Base-by-base conservation (phyloP, 2,113 vertebrate genomes). In the Collichthys lucidus region DNA sequence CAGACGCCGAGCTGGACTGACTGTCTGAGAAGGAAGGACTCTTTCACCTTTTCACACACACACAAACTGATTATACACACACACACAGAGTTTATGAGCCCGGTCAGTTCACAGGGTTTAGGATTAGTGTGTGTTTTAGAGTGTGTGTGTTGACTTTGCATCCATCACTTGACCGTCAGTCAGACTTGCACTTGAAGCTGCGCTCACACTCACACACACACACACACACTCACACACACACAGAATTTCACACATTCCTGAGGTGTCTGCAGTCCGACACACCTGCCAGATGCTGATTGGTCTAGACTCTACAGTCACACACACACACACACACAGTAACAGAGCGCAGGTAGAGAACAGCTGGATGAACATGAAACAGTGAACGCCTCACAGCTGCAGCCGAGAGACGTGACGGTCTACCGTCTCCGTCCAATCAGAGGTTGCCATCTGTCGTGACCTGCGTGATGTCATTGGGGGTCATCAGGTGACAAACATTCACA, bases 171-270 rank as follows among this genome's bases (percentile, higher is more conserved):
- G 75, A 74, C 69, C 20, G 75, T 63, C 69, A 83, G 53, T 77
- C 46, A 78, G 75, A 73, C 62, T 78, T 78, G 75, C 62, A 62
- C 69, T 65, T 72, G 80, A 70, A 11, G 50, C 50, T 74, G 22
- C 11, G 61, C 24, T 26, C 24, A 26, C 24, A 26, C 24, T 2
- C 24, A 26, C 24, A 26, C 24, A 26, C 24, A 26, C 24, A 26
- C 24, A 26, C 24, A 26, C 3, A 66, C 71, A 55, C 44, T 4
- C 44, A 12, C 42, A 44, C 44, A 46, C 44, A 46, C 44, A 46
- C 47, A 46, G 16, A 50, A 83, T 80, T 85, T 88, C 84, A 75
- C 84, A 84, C 84, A 79, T 78, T 80, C 79, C 82, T 78, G 78
- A 77, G 79, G 67, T 31, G 85, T 75, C 71, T 87, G 72, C 42